These are phyloP conservation scores for Hypotaenidia philippensis DNA, from an alignment of 2,797 vertebrate species.

Conservation along the genomic window DNA sequence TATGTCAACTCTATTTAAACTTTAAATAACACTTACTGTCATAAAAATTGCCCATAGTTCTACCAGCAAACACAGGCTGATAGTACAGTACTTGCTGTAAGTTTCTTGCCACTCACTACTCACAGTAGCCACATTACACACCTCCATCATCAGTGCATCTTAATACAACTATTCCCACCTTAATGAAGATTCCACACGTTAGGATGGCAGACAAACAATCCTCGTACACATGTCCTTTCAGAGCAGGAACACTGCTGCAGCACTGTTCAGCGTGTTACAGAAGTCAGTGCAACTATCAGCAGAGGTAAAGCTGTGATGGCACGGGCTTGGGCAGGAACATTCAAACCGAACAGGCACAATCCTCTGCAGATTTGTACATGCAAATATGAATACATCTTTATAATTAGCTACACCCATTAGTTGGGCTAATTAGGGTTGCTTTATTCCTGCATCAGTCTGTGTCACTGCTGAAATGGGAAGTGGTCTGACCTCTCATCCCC, in stretches of 20 bases:
- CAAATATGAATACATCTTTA: not conserved
- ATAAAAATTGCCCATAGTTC: conserved; percentile 4
- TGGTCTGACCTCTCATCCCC: not conserved
- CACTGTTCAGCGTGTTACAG: too few species aligned
- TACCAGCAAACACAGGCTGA: not conserved
- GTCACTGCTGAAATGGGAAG: not conserved
- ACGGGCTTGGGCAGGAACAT: not conserved
- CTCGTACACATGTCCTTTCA: not conserved
- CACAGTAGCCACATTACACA: not conserved
- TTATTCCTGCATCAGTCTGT: not conserved
- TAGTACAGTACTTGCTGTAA: not conserved
- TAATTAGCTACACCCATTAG: not conserved
- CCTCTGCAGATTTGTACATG: not conserved
- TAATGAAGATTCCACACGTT: not conserved
- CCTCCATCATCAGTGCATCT: not conserved
- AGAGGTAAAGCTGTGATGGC: not conserved
- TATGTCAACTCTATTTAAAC: conserved; percentile 26
- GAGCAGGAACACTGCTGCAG: not conserved
- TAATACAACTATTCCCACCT: not conserved
- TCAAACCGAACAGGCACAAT: not conserved
- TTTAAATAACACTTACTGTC: conserved; percentile 18
- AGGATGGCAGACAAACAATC: not conserved
- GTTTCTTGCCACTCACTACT: not conserved
- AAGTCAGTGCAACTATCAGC: not conserved
- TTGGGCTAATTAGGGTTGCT: not conserved